Base-by-base conservation (phyloP, 2,113 vertebrate species). In the Pterocles burchelli region DNA sequence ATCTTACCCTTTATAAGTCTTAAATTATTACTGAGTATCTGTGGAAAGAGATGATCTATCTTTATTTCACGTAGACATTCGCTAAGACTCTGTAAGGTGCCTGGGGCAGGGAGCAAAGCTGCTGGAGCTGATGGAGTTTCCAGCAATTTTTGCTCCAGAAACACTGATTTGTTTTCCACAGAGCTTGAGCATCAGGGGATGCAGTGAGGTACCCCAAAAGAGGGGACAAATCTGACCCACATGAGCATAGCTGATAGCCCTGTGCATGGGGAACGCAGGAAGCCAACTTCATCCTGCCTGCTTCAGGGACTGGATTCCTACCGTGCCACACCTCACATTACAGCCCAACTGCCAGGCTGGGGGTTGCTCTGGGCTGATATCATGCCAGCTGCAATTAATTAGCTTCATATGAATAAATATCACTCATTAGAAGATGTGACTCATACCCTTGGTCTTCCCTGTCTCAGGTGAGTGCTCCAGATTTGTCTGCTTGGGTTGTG, bases 21-120 rank as follows among this genome's bases (percentile, higher is more conserved):
- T 92, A 93, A 94, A 95, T 96, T 94, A 95, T 94, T 93, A 89
- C 91, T 71, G 88, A 95, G 93, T 41, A 88, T 74, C 90, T 84
- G 59, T 92, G 75, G 71, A 80, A 95, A 92, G 83, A 65, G 65
- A 66, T 58, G 59, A 86, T 95, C 67, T 83, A 16, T 92, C 95
- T 90, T 91, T 90, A 92, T 96, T 96, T 94, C 85, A 63, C 83
- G 68, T 0, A 88, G 85, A 93, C 85, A n/a, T 28, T 91, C 7
- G 4, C 58, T 66, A 48, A 86, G 88, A 25, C 82, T 86, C 82
- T 13, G 51, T 19, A 71, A 90, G 72, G 59, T 75, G 74, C 88
- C 68, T 84, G 88, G 91, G 93, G 51, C 85, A 94, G 90, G 55
- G 59, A 93, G 94, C n/a, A 80, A 74, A 92, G 80, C 78, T 93